Base-by-base conservation (phyloP, 1,140 invertebrate species). In the Diorhabda elongata region DNA sequence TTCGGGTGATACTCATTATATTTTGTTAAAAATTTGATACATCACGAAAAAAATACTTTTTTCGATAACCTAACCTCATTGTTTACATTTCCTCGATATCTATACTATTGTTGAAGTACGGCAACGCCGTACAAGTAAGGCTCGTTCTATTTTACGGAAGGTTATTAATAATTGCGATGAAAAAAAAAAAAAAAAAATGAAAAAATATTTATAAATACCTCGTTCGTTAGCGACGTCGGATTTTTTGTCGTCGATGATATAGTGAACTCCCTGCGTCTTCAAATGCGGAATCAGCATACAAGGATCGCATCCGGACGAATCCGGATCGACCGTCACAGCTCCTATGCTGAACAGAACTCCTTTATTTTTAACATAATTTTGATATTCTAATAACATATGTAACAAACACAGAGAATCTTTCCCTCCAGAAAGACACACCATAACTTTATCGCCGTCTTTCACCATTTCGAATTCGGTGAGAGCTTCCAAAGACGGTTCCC, bases 391-490 rank as follows among this genome's bases (percentile, higher is more conserved):
- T 68, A 97, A 82, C 2, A 91, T 90, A 78, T 97, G 94, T 1
- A 97, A 82, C 0, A 97, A 81, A 2, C 90, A 89, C 2, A 96
- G 80, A 0, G 94, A 96, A 77, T 93, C 91, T 68, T 90, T 91
- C 0, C 91, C 91, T 0, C 90, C 92, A 0, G 91, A 91, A n/a
- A 96, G 82, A 80, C 95, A 96, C 2, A 96, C 87, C 72, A 97
- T 81, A 7, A 96, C 87, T 9, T 64, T 64, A 26, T 64, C 63
- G 41, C 90, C 92, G 77, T 93, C 86, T 69, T 87, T 84, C 11
- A 97, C 89, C 94, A 97, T 97, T 26, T 89, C 86, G 80, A 91
- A 94, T 75, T 94, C 91, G 68, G 90, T 87, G 11, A 96, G 84
- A 1, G 92, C 93, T 83, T 93, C 90, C 2, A 93, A 83, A 6